phyloP scores from a whole-genome alignment of 2,888 invertebrate genomes.

The Argyra leucocephala region DNA sequence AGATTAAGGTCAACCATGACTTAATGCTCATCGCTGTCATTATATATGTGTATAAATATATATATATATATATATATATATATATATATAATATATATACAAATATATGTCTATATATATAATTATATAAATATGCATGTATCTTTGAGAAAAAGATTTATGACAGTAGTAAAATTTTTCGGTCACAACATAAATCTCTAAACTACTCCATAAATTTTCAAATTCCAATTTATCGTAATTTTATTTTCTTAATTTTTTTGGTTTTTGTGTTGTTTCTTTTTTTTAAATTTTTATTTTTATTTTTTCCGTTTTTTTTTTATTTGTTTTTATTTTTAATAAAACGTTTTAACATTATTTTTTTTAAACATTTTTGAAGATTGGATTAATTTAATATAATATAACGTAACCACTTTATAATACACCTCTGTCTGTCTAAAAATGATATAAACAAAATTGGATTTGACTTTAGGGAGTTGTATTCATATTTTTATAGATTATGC shows the following conservation, averaged over 20 bases:
- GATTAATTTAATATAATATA: too few relatives aligned
- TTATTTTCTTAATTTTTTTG: too few relatives aligned
- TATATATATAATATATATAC: too few relatives aligned
- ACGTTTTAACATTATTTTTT: too few relatives aligned
- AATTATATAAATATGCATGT: background rate
- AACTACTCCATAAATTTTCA: constrained; percentile 1
- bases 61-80: background rate
- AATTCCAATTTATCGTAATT: background rate
- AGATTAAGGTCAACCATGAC: constrained; percentile 6
- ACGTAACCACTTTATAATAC: too few relatives aligned
- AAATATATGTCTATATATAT: background rate
- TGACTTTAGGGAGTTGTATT: too few relatives aligned
- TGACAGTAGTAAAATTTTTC: constrained; percentile 6
- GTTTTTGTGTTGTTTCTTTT: background rate
- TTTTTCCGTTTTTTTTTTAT: background rate
- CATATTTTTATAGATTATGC: too few relatives aligned
- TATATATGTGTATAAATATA: background rate
- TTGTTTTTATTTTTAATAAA: background rate
- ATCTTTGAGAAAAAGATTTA: constrained; percentile 6
- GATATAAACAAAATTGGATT: too few relatives aligned
- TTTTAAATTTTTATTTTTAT: too few relatives aligned
- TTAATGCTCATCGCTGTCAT: constrained; percentile 3
- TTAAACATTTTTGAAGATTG: too few relatives aligned
- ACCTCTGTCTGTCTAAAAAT: too few relatives aligned
- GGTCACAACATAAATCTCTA: constrained; percentile 1